These are phyloP conservation scores for Drosophila percnosoma DNA, from an alignment of 2,888 invertebrate genomes.

Conservation along the genomic window DNA sequence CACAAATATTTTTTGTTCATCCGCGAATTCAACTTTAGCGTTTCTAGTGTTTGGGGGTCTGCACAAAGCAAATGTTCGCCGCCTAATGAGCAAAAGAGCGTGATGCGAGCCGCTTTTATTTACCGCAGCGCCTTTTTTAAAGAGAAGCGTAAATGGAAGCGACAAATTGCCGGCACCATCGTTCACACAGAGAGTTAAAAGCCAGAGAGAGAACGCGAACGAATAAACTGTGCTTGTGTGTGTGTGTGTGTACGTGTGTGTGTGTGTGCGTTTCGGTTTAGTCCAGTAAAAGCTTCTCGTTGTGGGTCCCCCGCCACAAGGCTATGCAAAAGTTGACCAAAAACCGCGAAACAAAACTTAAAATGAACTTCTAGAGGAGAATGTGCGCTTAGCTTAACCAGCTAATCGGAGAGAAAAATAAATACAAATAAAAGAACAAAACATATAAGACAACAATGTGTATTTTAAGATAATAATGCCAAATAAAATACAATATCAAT, in stretches of 20 bases:
- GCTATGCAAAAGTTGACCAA: not conserved
- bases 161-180: slow-evolving; percentile 42
- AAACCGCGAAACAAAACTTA: not conserved
- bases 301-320: not conserved
- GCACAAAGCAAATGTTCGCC: slow-evolving; percentile 50
- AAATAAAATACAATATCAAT: not conserved
- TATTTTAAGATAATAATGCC: not conserved
- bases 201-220: slow-evolving; percentile 9
- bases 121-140: slow-evolving; percentile 19
- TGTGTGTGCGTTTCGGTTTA: not conserved
- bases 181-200: slow-evolving; percentile 17
- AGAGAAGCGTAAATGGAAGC: slow-evolving; percentile 27
- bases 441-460: slow-evolving; percentile 2
- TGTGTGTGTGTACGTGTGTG: not conserved
- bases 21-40: slow-evolving; percentile 4
- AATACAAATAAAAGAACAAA: slow-evolving; percentile 8
- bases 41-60: slow-evolving; percentile 10
- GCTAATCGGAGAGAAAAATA: not conserved
- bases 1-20: slow-evolving; percentile 8
- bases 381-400: not conserved
- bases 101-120: slow-evolving; percentile 61
- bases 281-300: not conserved
- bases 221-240: not conserved
- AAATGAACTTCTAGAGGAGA: not conserved
- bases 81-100: slow-evolving; percentile 57